These are phyloP conservation scores for Xylocopa sonorina DNA, from an alignment of 1,140 invertebrate species.

Conservation along the genomic window DNA sequence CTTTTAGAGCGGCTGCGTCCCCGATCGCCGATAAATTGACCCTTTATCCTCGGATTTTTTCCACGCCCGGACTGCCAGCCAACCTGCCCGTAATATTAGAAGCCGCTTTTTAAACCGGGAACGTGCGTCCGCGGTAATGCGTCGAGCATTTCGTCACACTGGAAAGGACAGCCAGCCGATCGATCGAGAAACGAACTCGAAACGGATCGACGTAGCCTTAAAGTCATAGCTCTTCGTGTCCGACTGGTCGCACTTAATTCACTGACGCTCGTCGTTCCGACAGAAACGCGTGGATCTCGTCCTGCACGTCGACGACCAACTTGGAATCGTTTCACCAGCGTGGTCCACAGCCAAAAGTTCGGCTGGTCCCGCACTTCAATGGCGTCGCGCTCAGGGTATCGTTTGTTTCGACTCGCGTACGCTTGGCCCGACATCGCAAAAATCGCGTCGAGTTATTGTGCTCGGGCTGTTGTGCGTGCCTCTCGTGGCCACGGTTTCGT, in stretches of 20 bases:
- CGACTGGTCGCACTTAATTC: no score
- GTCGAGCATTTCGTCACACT: neutral
- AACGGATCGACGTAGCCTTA: neutral
- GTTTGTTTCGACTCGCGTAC: conserved; percentile 61
- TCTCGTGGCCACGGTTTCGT: conserved; percentile 44
- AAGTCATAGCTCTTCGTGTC: no score
- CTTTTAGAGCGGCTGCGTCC: conserved; percentile 26
- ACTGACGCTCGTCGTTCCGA: no score
- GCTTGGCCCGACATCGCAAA: conserved; percentile 61
- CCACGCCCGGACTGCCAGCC: neutral
- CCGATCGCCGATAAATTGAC: conserved; percentile 40
- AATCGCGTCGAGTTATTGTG: conserved; percentile 63
- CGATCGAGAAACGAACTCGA: neutral
- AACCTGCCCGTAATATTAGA: conserved; percentile 1
- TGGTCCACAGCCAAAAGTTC: no score
- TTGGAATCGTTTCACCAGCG: no score
- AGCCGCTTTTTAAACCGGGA: conserved; percentile 1
- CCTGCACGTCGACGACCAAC: no score
- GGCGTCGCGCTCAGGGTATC: conserved; percentile 14
- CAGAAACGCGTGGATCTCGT: no score
- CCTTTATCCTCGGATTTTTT: conserved; percentile 37
- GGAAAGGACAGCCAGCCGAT: neutral
- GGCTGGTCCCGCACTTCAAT: no score
- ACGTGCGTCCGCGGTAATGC: neutral
- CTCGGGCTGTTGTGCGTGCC: conserved; percentile 29